Evolutionary conservation across 2,113 vertebrate genomes (phyloP).

Genomic region (Donacobius atricapilla): DNA sequence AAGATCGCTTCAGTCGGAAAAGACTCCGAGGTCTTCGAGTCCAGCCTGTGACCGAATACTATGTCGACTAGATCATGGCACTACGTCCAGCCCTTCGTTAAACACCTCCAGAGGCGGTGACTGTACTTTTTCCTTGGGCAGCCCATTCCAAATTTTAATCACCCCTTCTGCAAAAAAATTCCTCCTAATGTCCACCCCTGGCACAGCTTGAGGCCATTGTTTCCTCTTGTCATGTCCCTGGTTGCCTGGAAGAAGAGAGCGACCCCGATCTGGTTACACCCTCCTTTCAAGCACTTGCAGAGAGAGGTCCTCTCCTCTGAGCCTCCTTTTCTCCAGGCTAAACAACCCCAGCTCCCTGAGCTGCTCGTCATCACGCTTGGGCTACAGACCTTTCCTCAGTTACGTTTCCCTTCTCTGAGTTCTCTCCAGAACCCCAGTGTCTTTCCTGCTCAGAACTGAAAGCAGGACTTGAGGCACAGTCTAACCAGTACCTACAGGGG

Average conservation of each 20-base stretch:
- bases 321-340: background rate
- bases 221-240: background rate
- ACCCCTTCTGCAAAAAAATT: background rate
- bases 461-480: background rate
- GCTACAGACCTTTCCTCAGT: background rate
- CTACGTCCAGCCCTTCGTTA: background rate
- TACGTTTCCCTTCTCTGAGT: background rate
- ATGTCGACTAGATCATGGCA: too few relatives aligned
- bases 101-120: background rate
- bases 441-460: background rate
- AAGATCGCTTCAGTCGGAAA: rapidly evolving
- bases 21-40: too few relatives aligned
- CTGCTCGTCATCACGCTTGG: background rate
- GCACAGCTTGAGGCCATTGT: too few relatives aligned
- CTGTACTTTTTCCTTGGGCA: background rate
- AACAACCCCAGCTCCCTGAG: too few relatives aligned
- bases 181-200: background rate
- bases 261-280: rapidly evolving
- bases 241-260: background rate
- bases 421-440: background rate
- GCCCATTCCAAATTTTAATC: background rate
- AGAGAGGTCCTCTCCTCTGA: background rate
- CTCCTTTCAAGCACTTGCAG: too few relatives aligned
- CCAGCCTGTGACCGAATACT: too few relatives aligned
- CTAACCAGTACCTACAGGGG: background rate